These are phyloP conservation scores for Hystrix brachyura DNA, from an alignment of 2,113 vertebrate species.

Conservation along the genomic window DNA sequence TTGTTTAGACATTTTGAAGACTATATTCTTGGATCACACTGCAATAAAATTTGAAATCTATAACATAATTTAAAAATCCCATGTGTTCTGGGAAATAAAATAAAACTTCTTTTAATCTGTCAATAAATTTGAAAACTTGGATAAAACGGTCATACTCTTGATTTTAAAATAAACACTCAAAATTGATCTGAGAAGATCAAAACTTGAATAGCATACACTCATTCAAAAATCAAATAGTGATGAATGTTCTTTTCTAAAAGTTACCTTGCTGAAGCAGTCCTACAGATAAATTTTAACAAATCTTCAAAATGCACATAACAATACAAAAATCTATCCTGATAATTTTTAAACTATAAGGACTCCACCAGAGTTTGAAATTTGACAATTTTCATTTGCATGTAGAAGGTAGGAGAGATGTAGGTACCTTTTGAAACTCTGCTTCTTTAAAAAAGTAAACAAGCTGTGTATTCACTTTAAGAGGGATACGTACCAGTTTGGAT, in stretches of 20 bases:
- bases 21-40: neutral
- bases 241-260: neutral
- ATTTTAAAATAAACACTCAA: constrained; percentile 24
- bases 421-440: neutral
- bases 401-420: neutral
- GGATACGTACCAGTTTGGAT: neutral
- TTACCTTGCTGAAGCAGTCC: neutral
- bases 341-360: neutral
- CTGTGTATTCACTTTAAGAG: neutral
- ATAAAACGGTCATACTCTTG: neutral
- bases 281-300: neutral
- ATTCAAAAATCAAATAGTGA: neutral
- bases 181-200: constrained; percentile 25
- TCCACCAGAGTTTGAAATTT: neutral
- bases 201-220: neutral
- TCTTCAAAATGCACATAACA: neutral
- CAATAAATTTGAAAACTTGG: neutral
- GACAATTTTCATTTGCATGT: neutral
- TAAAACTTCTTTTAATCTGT: neutral
- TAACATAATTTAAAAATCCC: constrained; percentile 1
- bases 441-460: neutral
- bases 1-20: neutral
- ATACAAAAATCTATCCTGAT: neutral
- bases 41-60: neutral
- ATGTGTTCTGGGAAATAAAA: constrained; percentile 20